Evolutionary conservation across 2,888 invertebrate species (phyloP).

Genomic region (Seladonia tumulorum): DNA sequence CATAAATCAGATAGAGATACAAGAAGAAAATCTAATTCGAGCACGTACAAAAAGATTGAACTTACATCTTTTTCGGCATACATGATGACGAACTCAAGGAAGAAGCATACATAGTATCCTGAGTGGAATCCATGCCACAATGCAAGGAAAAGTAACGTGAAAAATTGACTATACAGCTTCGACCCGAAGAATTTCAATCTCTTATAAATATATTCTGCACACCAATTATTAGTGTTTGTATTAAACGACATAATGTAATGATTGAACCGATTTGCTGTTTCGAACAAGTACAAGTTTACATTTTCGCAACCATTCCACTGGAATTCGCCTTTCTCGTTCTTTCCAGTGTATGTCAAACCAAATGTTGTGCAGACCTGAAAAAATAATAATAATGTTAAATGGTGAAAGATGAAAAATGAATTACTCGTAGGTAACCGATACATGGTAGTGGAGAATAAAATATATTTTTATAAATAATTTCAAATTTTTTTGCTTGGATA

Average conservation of each 20-base stretch:
- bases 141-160: conserved; percentile 94
- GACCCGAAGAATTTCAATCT: conserved; percentile 94
- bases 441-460: not conserved
- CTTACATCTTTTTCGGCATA: conserved; percentile 93
- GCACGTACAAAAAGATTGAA: conserved; percentile 45
- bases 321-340: conserved; percentile 86
- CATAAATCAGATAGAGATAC: too few species aligned
- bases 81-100: conserved; percentile 95
- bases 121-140: conserved; percentile 98
- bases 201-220: conserved; percentile 97
- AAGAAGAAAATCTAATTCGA: not conserved
- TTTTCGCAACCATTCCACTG: conserved; percentile 96
- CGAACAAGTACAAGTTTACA: conserved; percentile 92
- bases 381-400: not conserved
- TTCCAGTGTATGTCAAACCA: conserved; percentile 94
- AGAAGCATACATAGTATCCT: conserved; percentile 97
- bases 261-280: conserved; percentile 93
- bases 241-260: conserved; percentile 97
- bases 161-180: conserved; percentile 90
- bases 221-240: conserved; percentile 97
- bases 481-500: too few species aligned
- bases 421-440: not conserved
- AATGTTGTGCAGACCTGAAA: conserved; percentile 84
- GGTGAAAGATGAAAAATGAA: not conserved
- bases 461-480: too few species aligned